phyloP scores from a whole-genome alignment of 1,140 invertebrate species.

The Venturia canescens region DNA sequence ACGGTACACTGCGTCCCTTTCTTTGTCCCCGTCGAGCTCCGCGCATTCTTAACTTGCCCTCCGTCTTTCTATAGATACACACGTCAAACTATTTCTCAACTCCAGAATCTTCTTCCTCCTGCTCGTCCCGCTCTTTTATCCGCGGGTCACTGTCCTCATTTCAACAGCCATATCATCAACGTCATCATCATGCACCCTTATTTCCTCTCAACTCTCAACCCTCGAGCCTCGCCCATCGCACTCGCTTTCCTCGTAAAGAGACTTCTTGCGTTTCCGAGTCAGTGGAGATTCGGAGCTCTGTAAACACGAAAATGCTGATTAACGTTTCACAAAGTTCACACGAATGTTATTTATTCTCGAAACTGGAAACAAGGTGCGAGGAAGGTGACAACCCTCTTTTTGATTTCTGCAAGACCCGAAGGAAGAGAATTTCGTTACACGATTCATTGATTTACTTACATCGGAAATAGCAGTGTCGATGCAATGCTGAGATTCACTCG shows the following conservation, averaged over 20 bases:
- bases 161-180: not conserved
- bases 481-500: no score
- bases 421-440: no score
- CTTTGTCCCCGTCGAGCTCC: not conserved
- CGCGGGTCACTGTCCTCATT: constrained; percentile 4
- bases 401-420: no score
- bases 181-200: constrained; percentile 19
- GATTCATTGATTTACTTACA: no score
- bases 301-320: constrained; percentile 4
- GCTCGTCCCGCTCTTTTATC: not conserved
- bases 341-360: no score
- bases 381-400: no score
- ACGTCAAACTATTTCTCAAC: not conserved
- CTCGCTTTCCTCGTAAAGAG: not conserved
- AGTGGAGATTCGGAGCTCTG: not conserved
- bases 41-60: constrained; percentile 6
- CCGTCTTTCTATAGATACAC: not conserved
- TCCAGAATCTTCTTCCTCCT: constrained; percentile 17
- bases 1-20: not conserved
- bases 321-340: no score
- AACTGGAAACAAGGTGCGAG: no score
- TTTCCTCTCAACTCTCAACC: constrained; percentile 5
- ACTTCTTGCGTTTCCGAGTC: not conserved
- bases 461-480: no score
- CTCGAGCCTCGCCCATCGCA: no score